phyloP scores from a whole-genome alignment of 92 coral and sea anemone genomes.

The Meandrina meandrites region DNA sequence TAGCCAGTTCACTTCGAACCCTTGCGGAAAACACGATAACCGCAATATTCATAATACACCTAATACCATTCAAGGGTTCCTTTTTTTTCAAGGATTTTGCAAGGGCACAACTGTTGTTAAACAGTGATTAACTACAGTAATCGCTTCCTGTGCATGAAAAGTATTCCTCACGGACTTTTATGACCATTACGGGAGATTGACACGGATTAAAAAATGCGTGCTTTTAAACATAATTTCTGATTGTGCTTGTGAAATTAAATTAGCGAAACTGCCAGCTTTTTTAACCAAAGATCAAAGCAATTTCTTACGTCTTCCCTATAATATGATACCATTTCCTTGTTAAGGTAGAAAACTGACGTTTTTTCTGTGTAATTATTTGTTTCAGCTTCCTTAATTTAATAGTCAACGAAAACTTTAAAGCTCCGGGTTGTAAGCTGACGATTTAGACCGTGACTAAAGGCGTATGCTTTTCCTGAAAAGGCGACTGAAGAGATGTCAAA shows the following conservation, averaged over 20 bases:
- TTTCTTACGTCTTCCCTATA: neutral
- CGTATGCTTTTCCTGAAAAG: constrained; percentile 7
- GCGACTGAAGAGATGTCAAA: neutral
- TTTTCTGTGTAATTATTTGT: neutral
- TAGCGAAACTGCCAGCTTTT: neutral
- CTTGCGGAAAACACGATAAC: neutral
- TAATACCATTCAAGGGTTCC: neutral
- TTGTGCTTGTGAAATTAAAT: neutral
- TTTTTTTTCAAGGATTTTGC: constrained; percentile 18
- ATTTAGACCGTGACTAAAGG: neutral
- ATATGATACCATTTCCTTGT: neutral
- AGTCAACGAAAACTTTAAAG: too few relatives aligned
- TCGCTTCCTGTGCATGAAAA: constrained; percentile 17
- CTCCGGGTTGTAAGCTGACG: neutral
- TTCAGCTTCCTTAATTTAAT: neutral
- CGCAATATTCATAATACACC: neutral
- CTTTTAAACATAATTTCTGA: neutral
- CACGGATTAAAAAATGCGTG: neutral
- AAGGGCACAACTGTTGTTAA: constrained; percentile 11
- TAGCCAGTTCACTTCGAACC: neutral
- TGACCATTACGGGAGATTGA: neutral
- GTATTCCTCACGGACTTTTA: neutral
- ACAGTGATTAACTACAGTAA: constrained; percentile 22
- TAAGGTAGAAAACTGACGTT: neutral
- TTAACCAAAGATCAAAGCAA: neutral